Conservation (phyloP, 2,113 vertebrate species). For the Noctilio leporinus region DNA sequence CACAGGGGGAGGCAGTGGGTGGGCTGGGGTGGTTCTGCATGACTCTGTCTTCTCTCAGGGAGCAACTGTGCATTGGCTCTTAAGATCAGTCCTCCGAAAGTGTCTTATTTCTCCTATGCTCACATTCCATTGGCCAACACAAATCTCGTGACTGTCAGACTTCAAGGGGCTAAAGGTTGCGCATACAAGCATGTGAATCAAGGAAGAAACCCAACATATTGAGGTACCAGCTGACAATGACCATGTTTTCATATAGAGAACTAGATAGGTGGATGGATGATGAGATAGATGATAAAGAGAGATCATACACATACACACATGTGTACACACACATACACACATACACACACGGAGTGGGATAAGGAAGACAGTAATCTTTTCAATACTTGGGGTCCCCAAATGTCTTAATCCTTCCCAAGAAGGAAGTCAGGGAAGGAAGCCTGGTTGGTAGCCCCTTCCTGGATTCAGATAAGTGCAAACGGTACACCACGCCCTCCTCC, state of each 20-base stretch:
- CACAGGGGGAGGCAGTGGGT: fast-evolving
- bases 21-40: too few species aligned
- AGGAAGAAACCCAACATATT: neutral
- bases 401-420: neutral
- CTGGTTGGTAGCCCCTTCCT: neutral
- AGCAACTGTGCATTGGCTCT: neutral
- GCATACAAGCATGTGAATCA: fast-evolving
- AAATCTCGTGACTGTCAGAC: neutral
- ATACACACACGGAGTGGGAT: neutral
- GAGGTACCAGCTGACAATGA: too few species aligned
- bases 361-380: neutral
- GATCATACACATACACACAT: neutral
- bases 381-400: neutral
- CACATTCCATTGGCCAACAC: neutral
- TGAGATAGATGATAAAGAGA: too few species aligned
- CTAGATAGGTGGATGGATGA: neutral
- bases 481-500: neutral
- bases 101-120: neutral
- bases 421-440: neutral
- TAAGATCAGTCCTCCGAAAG: neutral
- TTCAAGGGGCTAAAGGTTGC: neutral
- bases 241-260: too few species aligned
- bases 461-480: neutral
- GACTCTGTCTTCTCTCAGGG: neutral
- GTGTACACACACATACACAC: neutral